A percentile compares a stretch with the other conserved stretches of the same genome.
These are phyloP conservation scores for Bombyx huttoni DNA, from an alignment of 2,888 invertebrate genomes.

Conservation along the genomic window DNA sequence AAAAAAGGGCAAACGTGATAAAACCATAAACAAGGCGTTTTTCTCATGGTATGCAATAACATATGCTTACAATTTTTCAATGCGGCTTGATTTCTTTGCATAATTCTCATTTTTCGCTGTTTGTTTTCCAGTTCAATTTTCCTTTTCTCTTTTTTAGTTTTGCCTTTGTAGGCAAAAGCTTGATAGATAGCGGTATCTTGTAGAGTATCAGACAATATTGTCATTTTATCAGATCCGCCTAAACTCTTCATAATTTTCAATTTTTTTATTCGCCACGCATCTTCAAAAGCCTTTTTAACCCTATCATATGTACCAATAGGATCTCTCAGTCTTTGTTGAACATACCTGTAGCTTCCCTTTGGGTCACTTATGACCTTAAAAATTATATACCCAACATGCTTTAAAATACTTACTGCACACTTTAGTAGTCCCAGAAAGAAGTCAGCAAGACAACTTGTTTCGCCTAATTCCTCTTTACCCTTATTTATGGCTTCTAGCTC, in stretches of 20 bases:
- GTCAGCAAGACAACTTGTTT: slow-evolving; percentile 20
- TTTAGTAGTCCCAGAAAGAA: slow-evolving; percentile 19
- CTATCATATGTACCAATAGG: slow-evolving; percentile 14
- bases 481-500: slow-evolving; percentile 11
- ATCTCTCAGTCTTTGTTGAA: slow-evolving; percentile 12
- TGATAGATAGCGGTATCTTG: slow-evolving; percentile 18
- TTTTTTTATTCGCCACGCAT: slow-evolving; percentile 20
- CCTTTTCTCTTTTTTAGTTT: slow-evolving; percentile 18
- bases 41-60: slow-evolving; percentile 29
- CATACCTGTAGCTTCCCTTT: slow-evolving; percentile 15
- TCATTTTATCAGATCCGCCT: slow-evolving; percentile 22
- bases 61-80: slow-evolving; percentile 24
- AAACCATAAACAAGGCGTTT: slow-evolving; percentile 37
- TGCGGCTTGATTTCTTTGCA: slow-evolving; percentile 20
- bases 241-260: slow-evolving; percentile 20
- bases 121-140: slow-evolving; percentile 10
- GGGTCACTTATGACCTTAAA: slow-evolving; percentile 19
- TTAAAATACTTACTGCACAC: slow-evolving; percentile 7
- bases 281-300: slow-evolving; percentile 9
- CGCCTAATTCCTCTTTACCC: slow-evolving; percentile 13
- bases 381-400: slow-evolving; percentile 7
- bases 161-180: slow-evolving; percentile 22
- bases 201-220: slow-evolving; percentile 22
- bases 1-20: slow-evolving; percentile 33
- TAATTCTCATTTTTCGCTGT: slow-evolving; percentile 18